Percentiles rank a stretch among this genome's conserved stretches.
These are phyloP conservation scores for Myrmecobius fasciatus DNA, from an alignment of 2,113 vertebrate species.

Conservation along the genomic window DNA sequence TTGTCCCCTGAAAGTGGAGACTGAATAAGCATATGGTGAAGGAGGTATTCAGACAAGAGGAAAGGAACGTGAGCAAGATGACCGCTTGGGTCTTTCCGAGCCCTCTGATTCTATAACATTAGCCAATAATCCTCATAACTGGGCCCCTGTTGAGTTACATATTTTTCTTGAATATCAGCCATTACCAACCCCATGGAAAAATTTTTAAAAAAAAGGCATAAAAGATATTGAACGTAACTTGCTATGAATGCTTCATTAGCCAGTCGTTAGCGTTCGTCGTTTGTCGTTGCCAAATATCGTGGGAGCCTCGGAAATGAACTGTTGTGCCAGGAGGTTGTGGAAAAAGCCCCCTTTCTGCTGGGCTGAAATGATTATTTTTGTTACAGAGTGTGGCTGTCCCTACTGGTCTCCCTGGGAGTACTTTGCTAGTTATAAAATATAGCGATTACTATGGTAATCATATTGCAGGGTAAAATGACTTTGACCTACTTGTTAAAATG, in stretches of 20 bases:
- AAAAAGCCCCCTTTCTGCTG: slow-evolving; percentile 74
- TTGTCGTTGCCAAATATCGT: slow-evolving; percentile 74
- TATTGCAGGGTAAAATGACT: slow-evolving; percentile 77
- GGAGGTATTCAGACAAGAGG: neutral
- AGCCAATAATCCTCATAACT: neutral
- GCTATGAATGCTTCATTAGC: slow-evolving; percentile 60
- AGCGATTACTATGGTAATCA: slow-evolving; percentile 80
- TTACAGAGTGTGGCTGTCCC: slow-evolving; percentile 77
- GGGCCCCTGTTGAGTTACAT: neutral
- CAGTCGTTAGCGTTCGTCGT: slow-evolving; percentile 63
- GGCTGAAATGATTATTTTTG: slow-evolving; percentile 81
- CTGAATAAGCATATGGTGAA: neutral
- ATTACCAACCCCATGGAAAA: neutral
- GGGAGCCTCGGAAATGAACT: slow-evolving; percentile 74
- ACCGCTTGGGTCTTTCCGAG: neutral
- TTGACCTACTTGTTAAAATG: slow-evolving; percentile 80
- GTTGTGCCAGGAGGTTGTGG: slow-evolving; percentile 77
- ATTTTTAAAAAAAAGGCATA: neutral
- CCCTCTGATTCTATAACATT: neutral
- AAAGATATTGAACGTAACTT: slow-evolving; percentile 61
- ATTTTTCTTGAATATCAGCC: slow-evolving; percentile 3
- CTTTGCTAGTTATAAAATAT: slow-evolving; percentile 80
- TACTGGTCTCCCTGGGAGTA: slow-evolving; percentile 75
- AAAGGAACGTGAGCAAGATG: neutral
- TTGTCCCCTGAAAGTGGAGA: neutral